phyloP scores from a whole-genome alignment of 1,140 invertebrate species.

The Globodera ellingtonae region DNA sequence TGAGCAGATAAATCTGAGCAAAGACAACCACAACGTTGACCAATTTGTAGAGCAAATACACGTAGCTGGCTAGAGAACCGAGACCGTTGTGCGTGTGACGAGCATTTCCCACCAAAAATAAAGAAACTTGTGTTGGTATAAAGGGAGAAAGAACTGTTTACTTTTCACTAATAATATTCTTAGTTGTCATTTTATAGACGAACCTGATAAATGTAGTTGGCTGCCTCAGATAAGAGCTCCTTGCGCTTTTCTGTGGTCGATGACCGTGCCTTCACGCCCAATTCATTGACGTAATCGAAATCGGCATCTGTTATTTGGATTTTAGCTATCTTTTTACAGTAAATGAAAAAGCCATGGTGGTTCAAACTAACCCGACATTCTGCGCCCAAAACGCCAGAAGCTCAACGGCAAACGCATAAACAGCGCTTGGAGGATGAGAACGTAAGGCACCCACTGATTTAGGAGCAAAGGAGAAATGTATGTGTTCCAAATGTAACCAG shows the following conservation, averaged over 20 bases:
- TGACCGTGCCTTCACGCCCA: conserved; percentile 7
- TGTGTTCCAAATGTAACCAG: neutral
- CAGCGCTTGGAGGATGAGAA: conserved; percentile 23
- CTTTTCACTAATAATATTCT: neutral
- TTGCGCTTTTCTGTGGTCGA: neutral
- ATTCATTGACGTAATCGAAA: conserved; percentile 20
- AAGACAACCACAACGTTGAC: conserved; percentile 4
- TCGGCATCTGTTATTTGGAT: conserved; percentile 3
- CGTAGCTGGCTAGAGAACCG: neutral
- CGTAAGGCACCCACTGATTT: conserved; percentile 28
- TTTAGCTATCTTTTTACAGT: neutral
- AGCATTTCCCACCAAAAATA: neutral
- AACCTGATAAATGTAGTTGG: conserved; percentile 23
- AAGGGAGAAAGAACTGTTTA: neutral
- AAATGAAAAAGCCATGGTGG: no score
- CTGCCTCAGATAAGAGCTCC: neutral
- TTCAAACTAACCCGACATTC: neutral
- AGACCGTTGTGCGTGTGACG: conserved; percentile 6
- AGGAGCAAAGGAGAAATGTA: neutral
- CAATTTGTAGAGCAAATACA: conserved; percentile 11
- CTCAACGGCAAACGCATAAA: conserved; percentile 12
- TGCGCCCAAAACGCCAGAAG: conserved; percentile 16
- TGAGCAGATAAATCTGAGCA: conserved; percentile 13
- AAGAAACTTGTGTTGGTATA: neutral
- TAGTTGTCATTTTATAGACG: neutral